phyloP scores from a whole-genome alignment of 2,888 invertebrate genomes.

The Aleiodes alternator region DNA sequence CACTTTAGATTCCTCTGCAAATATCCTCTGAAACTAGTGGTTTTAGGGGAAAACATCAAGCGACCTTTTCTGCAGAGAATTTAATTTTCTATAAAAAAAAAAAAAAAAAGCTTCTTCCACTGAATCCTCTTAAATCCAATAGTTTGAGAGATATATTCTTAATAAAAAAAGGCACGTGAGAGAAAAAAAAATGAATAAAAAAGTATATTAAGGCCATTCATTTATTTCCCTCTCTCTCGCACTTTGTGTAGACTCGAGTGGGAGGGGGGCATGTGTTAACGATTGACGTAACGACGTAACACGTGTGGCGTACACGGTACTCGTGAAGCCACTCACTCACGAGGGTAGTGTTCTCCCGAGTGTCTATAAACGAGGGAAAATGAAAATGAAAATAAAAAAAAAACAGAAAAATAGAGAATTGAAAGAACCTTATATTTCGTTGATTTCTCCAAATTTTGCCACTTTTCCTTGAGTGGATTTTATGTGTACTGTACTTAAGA shows the following conservation, averaged over 20 bases:
- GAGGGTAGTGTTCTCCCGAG: conserved; percentile 21
- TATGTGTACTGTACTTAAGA: conserved; percentile 15
- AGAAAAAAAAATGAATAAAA: conserved; percentile 2
- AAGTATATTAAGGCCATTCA: conserved; percentile 30
- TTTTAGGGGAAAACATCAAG: no score
- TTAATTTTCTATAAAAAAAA: no score
- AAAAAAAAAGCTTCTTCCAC: no score
- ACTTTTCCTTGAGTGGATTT: not conserved
- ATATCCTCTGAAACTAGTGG: no score
- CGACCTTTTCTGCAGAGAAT: no score
- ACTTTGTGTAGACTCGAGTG: not conserved
- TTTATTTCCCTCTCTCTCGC: conserved; percentile 49
- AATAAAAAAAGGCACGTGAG: conserved; percentile 1
- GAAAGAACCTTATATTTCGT: no score
- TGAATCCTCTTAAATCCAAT: no score
- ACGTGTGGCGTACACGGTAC: conserved; percentile 59
- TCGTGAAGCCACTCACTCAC: conserved; percentile 19
- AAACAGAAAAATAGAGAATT: no score
- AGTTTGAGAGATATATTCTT: no score
- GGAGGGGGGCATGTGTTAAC: conserved; percentile 62
- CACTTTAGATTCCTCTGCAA: no score
- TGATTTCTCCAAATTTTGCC: no score
- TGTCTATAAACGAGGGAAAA: conserved; percentile 34
- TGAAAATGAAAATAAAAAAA: not conserved
- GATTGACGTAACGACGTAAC: conserved; percentile 67